Percentiles rank a stretch among this genome's conserved stretches.
phyloP scores from a whole-genome alignment of 2,888 invertebrate species.

The Rosalia funebris region DNA sequence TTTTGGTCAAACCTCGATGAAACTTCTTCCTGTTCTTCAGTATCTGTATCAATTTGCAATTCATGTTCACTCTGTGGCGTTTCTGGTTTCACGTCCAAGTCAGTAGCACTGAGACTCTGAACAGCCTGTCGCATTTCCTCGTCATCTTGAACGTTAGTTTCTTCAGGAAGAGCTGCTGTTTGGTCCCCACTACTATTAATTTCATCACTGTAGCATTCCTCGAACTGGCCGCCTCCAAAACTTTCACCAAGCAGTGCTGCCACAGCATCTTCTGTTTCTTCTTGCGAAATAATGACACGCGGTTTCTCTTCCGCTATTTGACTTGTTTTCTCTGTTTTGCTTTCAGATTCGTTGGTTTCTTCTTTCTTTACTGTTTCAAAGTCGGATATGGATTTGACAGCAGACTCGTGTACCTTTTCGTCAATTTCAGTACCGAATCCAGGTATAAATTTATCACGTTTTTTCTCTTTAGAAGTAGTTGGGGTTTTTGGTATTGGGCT shows the following conservation, averaged over 20 bases:
- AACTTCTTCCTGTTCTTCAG: conserved; percentile 77
- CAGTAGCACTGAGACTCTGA: conserved; percentile 77
- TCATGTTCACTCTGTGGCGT: conserved; percentile 88
- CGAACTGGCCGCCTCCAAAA: conserved; percentile 75
- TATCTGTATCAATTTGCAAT: conserved; percentile 86
- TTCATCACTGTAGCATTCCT: conserved; percentile 67
- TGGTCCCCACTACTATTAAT: conserved; percentile 63
- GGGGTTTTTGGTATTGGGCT: conserved; percentile 68
- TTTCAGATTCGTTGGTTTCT: conserved; percentile 45
- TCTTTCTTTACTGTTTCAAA: conserved; percentile 58
- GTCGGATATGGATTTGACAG: conserved; percentile 82
- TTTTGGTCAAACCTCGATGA: conserved; percentile 63
- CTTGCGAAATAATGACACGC: conserved; percentile 86
- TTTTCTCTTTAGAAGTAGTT: conserved; percentile 64
- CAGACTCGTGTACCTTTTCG: conserved; percentile 79
- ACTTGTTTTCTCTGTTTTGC: conserved; percentile 59
- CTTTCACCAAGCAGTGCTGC: conserved; percentile 88
- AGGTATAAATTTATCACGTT: conserved; percentile 73
- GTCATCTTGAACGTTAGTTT: conserved; percentile 82
- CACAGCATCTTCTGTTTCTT: conserved; percentile 92
- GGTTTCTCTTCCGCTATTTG: conserved; percentile 77
- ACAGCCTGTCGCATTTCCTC: conserved; percentile 88
- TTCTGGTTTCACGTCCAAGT: conserved; percentile 81
- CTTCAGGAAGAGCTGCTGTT: conserved; percentile 66
- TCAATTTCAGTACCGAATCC: conserved; percentile 75